Base-by-base conservation (phyloP, 2,113 vertebrate genomes). In the Cavia aperea region DNA sequence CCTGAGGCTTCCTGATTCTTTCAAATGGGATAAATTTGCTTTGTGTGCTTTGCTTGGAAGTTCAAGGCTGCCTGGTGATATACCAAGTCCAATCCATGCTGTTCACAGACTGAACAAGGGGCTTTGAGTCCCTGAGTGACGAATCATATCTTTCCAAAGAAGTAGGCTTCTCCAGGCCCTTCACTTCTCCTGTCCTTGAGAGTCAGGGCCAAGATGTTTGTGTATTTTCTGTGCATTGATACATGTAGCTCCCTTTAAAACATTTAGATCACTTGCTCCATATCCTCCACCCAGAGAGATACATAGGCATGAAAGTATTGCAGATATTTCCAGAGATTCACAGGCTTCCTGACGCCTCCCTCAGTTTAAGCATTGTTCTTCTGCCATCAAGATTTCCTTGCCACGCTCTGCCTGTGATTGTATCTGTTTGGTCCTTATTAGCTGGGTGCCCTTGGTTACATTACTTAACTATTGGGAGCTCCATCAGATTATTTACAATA, bases 361-460 rank as follows among this genome's bases (percentile, higher is more conserved):
- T 24, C 8, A 51, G 63, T 24, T 36, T 46, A 18, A 81, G 60
- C 16, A 23, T 4, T 31, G 16, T 21, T 2, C 26, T 46, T 33
- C 56, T 4, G 26, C 16, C 4, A 4, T 39, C 33, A 58, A 73
- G 19, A 65, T 31, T 51, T 51, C 49, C 58, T 82, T 49, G 24
- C 54, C 31, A 5, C 13, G 2, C 0, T 1, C 23, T 10, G 1
- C 79, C 75, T 19, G n/a, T 2, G 23, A 46, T 7, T 31, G 3
- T 10, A 5, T 14, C 51, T 33, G 43, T 66, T 19, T 39, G 15
- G 13, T 26, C 39, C 43, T 81, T n/a, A 68, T 49, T 51, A 18
- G 21, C 43, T 15, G 10, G 24, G 66, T 86, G 49, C 56, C 23
- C 5, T 39, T 91, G 36, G 60, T 39, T 54, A 21, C 1, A 16